Evolutionary conservation across 2,113 vertebrate genomes (phyloP), one percentile per base, ranked within the genome.

Genomic region (Zosterops japonicus): DNA sequence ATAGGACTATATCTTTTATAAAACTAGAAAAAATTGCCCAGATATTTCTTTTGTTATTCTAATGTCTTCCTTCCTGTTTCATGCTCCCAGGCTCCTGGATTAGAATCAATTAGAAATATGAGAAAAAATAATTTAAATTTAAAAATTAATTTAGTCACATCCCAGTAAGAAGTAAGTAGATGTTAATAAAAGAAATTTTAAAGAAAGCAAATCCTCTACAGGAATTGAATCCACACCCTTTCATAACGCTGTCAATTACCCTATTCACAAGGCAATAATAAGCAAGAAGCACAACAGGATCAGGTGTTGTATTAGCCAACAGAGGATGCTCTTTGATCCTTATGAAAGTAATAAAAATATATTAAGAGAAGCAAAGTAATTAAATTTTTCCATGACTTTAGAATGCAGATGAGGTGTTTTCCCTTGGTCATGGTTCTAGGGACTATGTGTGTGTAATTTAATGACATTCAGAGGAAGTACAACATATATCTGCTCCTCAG

Each of bases 281-380:
- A 96, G 31, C 4, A 24, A 78, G 65, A 52, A 78, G 22, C 59
- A 72, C 72, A 93, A 88, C 70, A 89, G 83, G 91, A 47, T 95
- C 77, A 78, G 65, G 46, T 87, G 81, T 28, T 92, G 46, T 78
- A 95, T 93, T 94, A 93, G 78, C 35, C 95, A 95, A 88, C 47
- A 75, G 97, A 94, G 95, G 44, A 91, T 96, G 77, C 23, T 93
- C 59, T 77, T 90, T 71, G 59, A 85, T 88, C 71, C 60, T 91
- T 90, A 92, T 77, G 90, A 92, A 95, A 71, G 74, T 47, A 94
- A 96, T 97, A 96, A 97, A 94, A 97, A 80, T 74, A 95, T 92
- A 96, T 92, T 96, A 88, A 85, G 84, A 91, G 36, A 19, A 84
- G 23, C 64, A 92, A 95, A 96, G 83, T 95, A 96, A 97, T 96